A percentile compares a stretch with the other conserved stretches of the same genome.
Evolutionary conservation across 2,797 vertebrate genomes (phyloP).

Genomic region (Botia kubotai): DNA sequence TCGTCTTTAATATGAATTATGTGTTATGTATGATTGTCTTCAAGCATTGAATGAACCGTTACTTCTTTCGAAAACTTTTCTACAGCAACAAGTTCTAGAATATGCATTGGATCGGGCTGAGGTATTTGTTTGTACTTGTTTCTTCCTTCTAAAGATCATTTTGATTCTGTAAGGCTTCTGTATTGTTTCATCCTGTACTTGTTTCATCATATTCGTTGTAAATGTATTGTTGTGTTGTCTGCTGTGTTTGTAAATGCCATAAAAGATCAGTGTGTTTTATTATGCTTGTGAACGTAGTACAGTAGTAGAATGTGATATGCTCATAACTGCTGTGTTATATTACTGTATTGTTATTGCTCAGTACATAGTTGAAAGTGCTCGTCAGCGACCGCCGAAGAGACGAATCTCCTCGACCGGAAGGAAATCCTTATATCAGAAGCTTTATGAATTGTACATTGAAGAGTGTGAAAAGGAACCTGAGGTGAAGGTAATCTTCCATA

Average conservation of each 20-base stretch:
- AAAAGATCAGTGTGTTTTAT: not conserved
- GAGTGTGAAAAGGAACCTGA: slow-evolving; percentile 99
- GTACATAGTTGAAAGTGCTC: slow-evolving; percentile 99
- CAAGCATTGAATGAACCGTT: not conserved
- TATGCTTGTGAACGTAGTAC: not conserved
- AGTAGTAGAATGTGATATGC: not conserved
- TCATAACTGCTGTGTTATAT: not conserved
- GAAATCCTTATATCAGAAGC: slow-evolving; percentile 98
- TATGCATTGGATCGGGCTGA: slow-evolving; percentile 98
- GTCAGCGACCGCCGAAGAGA: slow-evolving; percentile 92
- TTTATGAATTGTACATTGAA: slow-evolving; percentile 97
- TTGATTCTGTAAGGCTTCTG: too few relatives aligned
- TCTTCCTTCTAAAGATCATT: too few relatives aligned
- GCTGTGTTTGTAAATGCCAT: not conserved
- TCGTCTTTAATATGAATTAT: too few relatives aligned
- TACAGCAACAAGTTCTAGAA: slow-evolving; percentile 96
- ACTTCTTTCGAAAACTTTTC: not conserved
- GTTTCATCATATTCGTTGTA: not conserved
- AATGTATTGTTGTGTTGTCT: not conserved
- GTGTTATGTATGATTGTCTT: not conserved
- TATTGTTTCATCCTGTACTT: not conserved
- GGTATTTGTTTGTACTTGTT: slow-evolving; percentile 76
- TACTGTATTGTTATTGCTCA: slow-evolving; percentile 62
- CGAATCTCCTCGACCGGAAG: slow-evolving; percentile 85
- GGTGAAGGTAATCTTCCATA: slow-evolving; percentile 85